These are phyloP conservation scores for Helogale parvula DNA, from an alignment of 2,113 vertebrate genomes.

Conservation along the genomic window DNA sequence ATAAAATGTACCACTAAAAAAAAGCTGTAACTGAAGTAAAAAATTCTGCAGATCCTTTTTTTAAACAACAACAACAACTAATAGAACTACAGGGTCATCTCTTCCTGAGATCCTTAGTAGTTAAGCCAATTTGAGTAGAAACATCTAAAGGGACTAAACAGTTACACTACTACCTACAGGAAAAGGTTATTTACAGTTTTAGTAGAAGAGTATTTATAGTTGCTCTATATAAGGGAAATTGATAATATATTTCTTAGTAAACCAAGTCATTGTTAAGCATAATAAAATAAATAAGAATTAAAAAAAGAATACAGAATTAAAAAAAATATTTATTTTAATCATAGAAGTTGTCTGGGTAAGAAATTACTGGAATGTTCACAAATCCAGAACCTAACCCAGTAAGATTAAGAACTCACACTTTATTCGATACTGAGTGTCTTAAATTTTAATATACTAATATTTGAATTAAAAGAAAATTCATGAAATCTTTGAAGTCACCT, in stretches of 20 bases:
- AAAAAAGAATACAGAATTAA: neutral
- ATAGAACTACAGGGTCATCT: slow-evolving; percentile 1
- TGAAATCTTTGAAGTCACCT: neutral
- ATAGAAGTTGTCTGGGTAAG: neutral
- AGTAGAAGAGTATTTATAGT: neutral
- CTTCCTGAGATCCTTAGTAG: slow-evolving; percentile 16
- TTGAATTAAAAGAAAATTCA: slow-evolving; percentile 32
- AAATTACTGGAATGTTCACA: neutral
- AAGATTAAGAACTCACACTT: neutral
- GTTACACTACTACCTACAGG: neutral
- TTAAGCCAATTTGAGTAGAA: slow-evolving; percentile 8
- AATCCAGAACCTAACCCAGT: neutral
- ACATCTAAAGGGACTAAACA: slow-evolving; percentile 33
- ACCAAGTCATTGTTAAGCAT: neutral
- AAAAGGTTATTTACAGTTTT: neutral
- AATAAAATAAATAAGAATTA: slow-evolving; percentile 44
- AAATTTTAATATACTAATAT: neutral
- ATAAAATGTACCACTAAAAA: too few relatives aligned
- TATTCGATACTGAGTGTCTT: neutral
- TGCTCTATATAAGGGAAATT: slow-evolving; percentile 18
- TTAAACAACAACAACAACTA: neutral
- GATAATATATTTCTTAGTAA: slow-evolving; percentile 35
- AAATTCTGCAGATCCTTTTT: too few relatives aligned
- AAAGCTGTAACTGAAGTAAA: too few relatives aligned
- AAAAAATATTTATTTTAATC: neutral